phyloP scores from a whole-genome alignment of 2,797 vertebrate species.

The Hipposideros larvatus region DNA sequence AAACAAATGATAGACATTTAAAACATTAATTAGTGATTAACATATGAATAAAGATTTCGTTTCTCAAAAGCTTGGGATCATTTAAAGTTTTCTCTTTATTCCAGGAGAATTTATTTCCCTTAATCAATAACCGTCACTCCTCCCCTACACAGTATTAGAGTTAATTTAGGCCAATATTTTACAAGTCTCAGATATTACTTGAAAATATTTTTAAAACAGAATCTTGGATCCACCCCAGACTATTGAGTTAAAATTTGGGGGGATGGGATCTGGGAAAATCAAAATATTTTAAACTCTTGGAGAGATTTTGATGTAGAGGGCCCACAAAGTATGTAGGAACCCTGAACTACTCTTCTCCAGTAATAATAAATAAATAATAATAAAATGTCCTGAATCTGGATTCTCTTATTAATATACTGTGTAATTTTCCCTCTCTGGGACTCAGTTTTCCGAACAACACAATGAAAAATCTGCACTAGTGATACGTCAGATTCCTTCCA shows the following conservation, averaged over 20 bases:
- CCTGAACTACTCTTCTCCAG: background rate
- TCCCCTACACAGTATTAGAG: background rate
- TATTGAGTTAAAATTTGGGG: background rate
- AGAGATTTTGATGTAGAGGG: background rate
- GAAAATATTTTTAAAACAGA: background rate
- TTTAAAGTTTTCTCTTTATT: conserved; percentile 24
- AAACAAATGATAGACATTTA: background rate
- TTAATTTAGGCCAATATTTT: background rate
- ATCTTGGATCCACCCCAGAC: background rate
- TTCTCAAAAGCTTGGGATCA: background rate
- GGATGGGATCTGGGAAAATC: background rate
- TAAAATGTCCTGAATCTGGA: background rate
- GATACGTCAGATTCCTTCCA: background rate
- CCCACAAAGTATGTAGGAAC: background rate
- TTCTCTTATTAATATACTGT: background rate
- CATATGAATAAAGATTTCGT: background rate
- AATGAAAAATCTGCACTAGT: background rate
- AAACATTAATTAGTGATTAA: background rate
- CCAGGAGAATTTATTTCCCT: background rate
- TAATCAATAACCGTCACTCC: background rate
- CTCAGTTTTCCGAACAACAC: background rate
- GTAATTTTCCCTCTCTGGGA: background rate
- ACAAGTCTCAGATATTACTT: conserved; percentile 9
- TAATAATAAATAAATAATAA: background rate
- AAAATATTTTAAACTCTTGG: background rate